A percentile compares a stretch with the other conserved stretches of the same genome.
These are phyloP conservation scores for Alosa sapidissima DNA, from an alignment of 2,797 vertebrate genomes.

Conservation along the genomic window DNA sequence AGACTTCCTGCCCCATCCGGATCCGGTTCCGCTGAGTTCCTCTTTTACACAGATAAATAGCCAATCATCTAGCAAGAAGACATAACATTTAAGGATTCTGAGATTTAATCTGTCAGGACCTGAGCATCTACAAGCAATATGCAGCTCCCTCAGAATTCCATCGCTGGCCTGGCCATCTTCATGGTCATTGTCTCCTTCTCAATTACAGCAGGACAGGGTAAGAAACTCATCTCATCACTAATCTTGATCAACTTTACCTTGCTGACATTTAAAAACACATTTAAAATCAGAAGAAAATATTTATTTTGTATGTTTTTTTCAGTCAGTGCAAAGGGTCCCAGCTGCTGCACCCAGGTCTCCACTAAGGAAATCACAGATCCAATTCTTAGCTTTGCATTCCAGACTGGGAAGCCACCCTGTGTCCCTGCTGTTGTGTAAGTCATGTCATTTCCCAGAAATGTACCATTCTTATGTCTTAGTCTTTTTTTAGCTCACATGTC, in stretches of 20 bases:
- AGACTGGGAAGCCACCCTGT: not conserved
- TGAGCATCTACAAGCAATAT: constrained; percentile 37
- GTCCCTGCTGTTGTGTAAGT: not conserved
- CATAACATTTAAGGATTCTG: constrained; percentile 15
- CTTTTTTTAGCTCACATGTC: not conserved
- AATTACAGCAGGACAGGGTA: not conserved
- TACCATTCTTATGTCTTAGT: no score
- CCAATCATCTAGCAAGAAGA: not conserved
- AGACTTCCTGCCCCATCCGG: constrained; percentile 9
- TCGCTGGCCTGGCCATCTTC: not conserved
- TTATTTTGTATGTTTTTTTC: not conserved
- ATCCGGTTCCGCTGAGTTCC: constrained; percentile 53
- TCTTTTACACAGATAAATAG: constrained; percentile 62
- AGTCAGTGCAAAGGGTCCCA: not conserved
- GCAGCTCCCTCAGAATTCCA: constrained; percentile 43
- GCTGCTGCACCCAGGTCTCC: not conserved
- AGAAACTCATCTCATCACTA: not conserved
- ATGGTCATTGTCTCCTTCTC: not conserved
- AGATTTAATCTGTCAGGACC: constrained; percentile 26
- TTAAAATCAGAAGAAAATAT: no score
- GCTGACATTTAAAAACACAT: not conserved
- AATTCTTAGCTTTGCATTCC: not conserved
- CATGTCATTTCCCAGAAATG: no score
- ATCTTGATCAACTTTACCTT: not conserved
- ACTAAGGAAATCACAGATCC: not conserved